These are phyloP conservation scores for Epirrhoe alternata DNA, from an alignment of 2,888 invertebrate species.

Conservation along the genomic window DNA sequence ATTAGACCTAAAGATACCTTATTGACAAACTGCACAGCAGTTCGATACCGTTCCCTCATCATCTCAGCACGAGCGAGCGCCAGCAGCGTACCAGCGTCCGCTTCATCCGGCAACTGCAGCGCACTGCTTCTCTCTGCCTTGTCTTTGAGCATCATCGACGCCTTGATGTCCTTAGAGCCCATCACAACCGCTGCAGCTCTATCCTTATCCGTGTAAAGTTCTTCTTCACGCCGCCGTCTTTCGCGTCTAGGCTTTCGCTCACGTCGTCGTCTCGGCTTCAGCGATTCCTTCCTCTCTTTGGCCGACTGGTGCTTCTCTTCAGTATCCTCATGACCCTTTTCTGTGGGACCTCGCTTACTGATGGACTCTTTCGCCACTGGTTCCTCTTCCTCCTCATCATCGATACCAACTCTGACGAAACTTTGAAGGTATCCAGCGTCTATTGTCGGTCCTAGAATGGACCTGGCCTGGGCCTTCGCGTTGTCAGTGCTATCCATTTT, in stretches of 20 bases:
- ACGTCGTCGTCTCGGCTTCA: conserved; percentile 67
- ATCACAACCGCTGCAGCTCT: conserved; percentile 95
- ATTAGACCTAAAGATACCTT: conserved; percentile 84
- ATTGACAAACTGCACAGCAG: conserved; percentile 90
- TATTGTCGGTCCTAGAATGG: conserved; percentile 88
- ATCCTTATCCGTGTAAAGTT: conserved; percentile 95
- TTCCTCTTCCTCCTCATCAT: conserved; percentile 77
- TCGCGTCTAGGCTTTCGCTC: conserved; percentile 73
- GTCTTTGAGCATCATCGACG: conserved; percentile 91
- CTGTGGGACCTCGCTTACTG: conserved; percentile 73
- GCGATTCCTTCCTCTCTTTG: conserved; percentile 69
- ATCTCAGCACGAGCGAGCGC: conserved; percentile 91
- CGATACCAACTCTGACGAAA: conserved; percentile 89
- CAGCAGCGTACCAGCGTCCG: conserved; percentile 90
- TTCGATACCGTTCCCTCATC: conserved; percentile 89
- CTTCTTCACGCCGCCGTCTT: conserved; percentile 84
- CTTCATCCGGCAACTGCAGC: conserved; percentile 90
- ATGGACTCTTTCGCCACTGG: conserved; percentile 70
- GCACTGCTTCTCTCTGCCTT: conserved; percentile 90
- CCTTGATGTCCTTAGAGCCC: conserved; percentile 95
- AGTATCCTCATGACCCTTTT: conserved; percentile 58
- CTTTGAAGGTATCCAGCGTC: conserved; percentile 92
- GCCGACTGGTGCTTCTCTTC: conserved; percentile 64
- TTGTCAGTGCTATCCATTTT: conserved; percentile 68
- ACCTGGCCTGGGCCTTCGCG: conserved; percentile 80